A percentile compares a stretch with the other conserved stretches of the same genome.
phyloP scores from a whole-genome alignment of 2,797 vertebrate genomes.

The Pogonophryne albipinna region DNA sequence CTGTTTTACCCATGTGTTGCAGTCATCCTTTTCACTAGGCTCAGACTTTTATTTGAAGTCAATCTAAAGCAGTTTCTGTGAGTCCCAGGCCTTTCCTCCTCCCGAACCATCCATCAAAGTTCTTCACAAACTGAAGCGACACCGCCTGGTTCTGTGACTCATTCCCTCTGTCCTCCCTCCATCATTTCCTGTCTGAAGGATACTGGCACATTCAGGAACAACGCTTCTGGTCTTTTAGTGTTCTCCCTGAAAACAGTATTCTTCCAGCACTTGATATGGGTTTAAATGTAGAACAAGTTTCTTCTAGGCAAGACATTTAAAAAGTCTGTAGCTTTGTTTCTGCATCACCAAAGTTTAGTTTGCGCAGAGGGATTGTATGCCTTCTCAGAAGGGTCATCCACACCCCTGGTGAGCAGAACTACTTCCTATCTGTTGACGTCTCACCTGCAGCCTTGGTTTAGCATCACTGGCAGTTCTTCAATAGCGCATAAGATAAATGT shows the following conservation, averaged over 20 bases:
- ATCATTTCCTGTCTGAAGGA: background rate
- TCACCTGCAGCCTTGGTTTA: background rate
- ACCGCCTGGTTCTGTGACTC: slow-evolving; percentile 1
- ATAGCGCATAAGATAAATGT: background rate
- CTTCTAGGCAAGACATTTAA: no score
- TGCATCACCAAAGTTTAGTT: background rate
- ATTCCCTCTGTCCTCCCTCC: slow-evolving; percentile 5
- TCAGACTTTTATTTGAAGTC: background rate
- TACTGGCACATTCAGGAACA: slow-evolving; percentile 4
- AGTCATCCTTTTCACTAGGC: background rate
- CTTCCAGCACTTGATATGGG: background rate
- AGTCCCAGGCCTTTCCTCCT: background rate
- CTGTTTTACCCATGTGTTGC: background rate
- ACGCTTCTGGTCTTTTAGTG: background rate
- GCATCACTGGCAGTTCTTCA: background rate
- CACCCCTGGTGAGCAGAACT: no score
- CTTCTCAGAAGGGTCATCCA: no score
- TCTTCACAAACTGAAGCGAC: background rate
- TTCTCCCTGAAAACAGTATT: no score
- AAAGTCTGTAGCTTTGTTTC: no score
- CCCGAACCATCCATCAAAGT: background rate
- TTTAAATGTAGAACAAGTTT: background rate
- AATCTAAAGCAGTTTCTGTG: background rate
- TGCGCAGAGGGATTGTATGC: background rate
- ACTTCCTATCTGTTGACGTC: background rate